A percentile compares a stretch with the other conserved stretches of the same genome.
These are phyloP conservation scores for Geococcyx californianus DNA, from an alignment of 2,113 vertebrate genomes.

Conservation along the genomic window DNA sequence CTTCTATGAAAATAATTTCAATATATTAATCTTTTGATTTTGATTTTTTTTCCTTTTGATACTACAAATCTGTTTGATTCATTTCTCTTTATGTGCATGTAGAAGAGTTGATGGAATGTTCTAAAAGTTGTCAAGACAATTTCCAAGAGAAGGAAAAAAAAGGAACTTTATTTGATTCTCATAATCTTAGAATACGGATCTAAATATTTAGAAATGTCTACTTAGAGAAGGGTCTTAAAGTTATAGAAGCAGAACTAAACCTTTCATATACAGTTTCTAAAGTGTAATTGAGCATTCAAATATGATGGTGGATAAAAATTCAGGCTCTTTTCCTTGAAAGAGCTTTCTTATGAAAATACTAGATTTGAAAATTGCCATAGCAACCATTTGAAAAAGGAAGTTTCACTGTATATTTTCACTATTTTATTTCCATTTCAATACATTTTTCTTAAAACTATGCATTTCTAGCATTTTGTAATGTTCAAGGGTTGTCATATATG, in stretches of 20 bases:
- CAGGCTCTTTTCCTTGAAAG: conserved; percentile 10
- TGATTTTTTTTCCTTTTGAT: neutral
- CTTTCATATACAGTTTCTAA: conserved; percentile 38
- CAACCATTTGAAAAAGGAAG: conserved; percentile 26
- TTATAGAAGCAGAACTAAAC: conserved; percentile 30
- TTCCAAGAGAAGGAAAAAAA: neutral
- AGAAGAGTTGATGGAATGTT: neutral
- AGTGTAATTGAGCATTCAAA: conserved; percentile 41
- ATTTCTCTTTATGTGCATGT: neutral
- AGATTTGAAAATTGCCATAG: conserved; percentile 43
- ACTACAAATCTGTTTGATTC: neutral
- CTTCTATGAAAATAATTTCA: neutral
- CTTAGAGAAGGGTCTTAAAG: neutral
- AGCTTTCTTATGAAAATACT: conserved; percentile 10
- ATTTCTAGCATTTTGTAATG: neutral
- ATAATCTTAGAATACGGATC: conserved; percentile 1
- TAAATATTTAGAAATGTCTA: conserved; percentile 20
- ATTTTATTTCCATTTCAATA: neutral
- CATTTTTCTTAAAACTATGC: neutral
- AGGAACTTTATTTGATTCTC: neutral
- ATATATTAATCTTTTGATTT: neutral
- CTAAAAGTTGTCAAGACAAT: neutral
- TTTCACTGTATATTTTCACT: neutral
- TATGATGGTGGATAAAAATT: conserved; percentile 41
- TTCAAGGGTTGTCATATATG: neutral